Percentiles rank a stretch among this genome's conserved stretches.
These are phyloP conservation scores for Aradophagus sp. DNA, from an alignment of 1,140 invertebrate genomes.

Conservation along the genomic window DNA sequence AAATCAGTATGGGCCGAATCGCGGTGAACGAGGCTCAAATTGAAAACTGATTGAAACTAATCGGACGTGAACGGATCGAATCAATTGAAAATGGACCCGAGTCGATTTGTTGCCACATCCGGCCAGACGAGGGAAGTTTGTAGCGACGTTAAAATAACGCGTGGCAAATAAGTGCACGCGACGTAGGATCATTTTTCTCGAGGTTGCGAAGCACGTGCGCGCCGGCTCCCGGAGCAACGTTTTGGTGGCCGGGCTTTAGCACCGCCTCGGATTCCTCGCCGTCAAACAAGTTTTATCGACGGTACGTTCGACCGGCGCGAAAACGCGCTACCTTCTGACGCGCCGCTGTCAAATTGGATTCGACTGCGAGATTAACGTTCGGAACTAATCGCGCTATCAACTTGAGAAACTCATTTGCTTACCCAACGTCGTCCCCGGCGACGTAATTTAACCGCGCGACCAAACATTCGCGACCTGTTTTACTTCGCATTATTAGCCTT, in stretches of 20 bases:
- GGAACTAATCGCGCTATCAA: slow-evolving; percentile 41
- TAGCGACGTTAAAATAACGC: slow-evolving; percentile 14
- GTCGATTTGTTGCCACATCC: not conserved
- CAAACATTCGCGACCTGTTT: no score
- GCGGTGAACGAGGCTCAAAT: no score
- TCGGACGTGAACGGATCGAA: no score
- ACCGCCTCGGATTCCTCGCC: slow-evolving; percentile 35
- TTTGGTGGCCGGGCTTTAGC: slow-evolving; percentile 50
- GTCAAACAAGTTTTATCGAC: slow-evolving; percentile 42
- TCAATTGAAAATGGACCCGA: no score
- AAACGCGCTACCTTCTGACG: slow-evolving; percentile 33
- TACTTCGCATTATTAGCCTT: no score
- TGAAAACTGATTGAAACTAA: no score
- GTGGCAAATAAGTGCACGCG: slow-evolving; percentile 23
- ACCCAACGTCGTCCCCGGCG: slow-evolving; percentile 6
- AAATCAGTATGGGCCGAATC: no score
- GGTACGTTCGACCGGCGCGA: slow-evolving; percentile 16
- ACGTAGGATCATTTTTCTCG: slow-evolving; percentile 48
- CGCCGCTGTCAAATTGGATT: slow-evolving; percentile 59
- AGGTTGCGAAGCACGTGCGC: slow-evolving; percentile 67
- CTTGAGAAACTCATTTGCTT: slow-evolving; percentile 53
- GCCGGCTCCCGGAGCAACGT: slow-evolving; percentile 53
- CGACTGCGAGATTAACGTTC: slow-evolving; percentile 57
- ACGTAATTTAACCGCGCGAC: no score
- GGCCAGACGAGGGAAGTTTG: no score